Evolutionary conservation across 2,888 invertebrate genomes (phyloP).

Genomic region (Epinotia nisella): DNA sequence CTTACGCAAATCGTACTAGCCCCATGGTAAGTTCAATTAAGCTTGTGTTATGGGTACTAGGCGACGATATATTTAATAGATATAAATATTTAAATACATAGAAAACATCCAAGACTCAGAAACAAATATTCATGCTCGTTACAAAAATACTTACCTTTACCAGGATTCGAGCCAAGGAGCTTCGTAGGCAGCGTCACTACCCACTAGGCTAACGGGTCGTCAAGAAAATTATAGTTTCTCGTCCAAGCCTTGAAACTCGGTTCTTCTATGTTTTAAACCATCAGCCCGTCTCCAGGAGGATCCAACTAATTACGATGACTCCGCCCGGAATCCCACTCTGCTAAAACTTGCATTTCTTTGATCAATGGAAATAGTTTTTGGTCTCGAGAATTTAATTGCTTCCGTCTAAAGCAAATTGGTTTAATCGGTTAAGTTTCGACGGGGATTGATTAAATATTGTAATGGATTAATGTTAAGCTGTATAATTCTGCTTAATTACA

Average conservation of each 20-base stretch:
- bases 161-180: too few relatives aligned
- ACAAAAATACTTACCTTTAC: too few relatives aligned
- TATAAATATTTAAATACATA: too few relatives aligned
- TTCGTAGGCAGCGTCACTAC: too few relatives aligned
- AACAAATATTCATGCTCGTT: too few relatives aligned
- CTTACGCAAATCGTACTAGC: too few relatives aligned
- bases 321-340: slow-evolving; percentile 25
- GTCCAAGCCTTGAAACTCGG: not conserved
- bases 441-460: slow-evolving; percentile 14
- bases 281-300: slow-evolving; percentile 16
- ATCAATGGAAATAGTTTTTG: slow-evolving; percentile 43
- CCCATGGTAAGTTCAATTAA: too few relatives aligned
- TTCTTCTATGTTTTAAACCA: not conserved
- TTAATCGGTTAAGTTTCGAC: slow-evolving; percentile 29
- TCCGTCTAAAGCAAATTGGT: slow-evolving; percentile 20
- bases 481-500: not conserved
- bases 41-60: too few relatives aligned
- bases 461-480: not conserved
- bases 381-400: slow-evolving; percentile 37
- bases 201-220: too few relatives aligned
- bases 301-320: slow-evolving; percentile 38
- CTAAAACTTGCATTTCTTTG: slow-evolving; percentile 42
- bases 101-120: too few relatives aligned
- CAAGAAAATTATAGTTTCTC: too few relatives aligned
- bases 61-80: too few relatives aligned